These are phyloP conservation scores for Callinectes sapidus DNA, from an alignment of 2,888 invertebrate species.

Conservation along the genomic window DNA sequence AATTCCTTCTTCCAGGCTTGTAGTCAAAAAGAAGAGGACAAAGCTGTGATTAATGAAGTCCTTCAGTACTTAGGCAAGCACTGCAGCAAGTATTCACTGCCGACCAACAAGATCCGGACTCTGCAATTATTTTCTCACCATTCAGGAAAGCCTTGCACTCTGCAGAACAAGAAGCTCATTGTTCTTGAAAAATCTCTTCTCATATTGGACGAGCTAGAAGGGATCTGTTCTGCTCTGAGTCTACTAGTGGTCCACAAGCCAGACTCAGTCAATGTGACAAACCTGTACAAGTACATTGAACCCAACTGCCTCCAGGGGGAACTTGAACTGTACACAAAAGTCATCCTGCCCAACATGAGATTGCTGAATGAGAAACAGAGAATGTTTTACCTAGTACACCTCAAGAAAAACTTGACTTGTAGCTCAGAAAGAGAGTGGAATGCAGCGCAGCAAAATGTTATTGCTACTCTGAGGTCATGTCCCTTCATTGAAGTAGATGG, in stretches of 20 bases:
- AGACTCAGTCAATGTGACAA: not conserved
- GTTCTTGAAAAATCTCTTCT: not conserved
- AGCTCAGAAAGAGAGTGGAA: not conserved
- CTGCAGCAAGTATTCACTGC: not conserved
- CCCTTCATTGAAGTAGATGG: constrained; percentile 29
- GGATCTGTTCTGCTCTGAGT: not conserved
- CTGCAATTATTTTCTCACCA: constrained; percentile 12
- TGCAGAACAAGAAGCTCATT: constrained; percentile 3
- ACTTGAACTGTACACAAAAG: not conserved
- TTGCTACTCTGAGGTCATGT: not conserved
- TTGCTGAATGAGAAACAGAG: not conserved
- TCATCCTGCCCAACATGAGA: constrained; percentile 39
- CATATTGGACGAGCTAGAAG: not conserved
- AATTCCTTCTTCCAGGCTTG: not conserved
- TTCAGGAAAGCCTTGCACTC: not conserved
- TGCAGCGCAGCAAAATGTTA: not conserved
- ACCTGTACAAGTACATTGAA: constrained; percentile 34
- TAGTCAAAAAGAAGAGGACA: not conserved
- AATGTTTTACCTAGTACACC: not conserved
- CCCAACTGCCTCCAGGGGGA: not conserved
- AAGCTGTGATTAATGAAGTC: not conserved
- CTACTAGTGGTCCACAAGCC: not conserved
- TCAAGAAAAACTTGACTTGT: not conserved
- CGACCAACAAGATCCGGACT: not conserved
- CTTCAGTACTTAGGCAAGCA: constrained; percentile 30